These are phyloP conservation scores for Parazoanthus darwini DNA, from an alignment of 92 coral and sea anemone genomes.

Conservation along the genomic window DNA sequence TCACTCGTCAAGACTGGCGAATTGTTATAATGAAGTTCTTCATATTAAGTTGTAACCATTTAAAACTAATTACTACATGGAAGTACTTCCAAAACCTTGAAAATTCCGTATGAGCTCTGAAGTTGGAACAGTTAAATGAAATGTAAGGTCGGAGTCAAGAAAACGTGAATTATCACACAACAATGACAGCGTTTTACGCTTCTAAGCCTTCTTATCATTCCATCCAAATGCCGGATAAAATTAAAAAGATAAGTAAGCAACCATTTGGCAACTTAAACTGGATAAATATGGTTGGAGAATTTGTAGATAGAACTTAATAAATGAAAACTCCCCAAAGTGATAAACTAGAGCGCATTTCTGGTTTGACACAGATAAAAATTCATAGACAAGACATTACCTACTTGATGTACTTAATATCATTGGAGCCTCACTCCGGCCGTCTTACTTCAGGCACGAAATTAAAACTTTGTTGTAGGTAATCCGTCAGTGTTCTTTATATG, in stretches of 20 bases:
- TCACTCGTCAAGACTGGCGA: not conserved
- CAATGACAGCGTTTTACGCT: not conserved
- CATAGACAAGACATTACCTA: not conserved
- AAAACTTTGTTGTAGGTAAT: not conserved
- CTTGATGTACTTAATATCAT: not conserved
- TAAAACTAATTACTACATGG: not conserved
- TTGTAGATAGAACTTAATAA: not conserved
- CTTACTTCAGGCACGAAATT: not conserved
- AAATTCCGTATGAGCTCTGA: not conserved
- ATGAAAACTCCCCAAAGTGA: not conserved
- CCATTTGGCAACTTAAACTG: not conserved
- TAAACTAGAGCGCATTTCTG: not conserved
- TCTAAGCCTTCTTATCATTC: not conserved
- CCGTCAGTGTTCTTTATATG: not conserved
- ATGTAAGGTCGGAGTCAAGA: not conserved
- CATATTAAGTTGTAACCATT: not conserved
- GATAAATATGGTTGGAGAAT: not conserved
- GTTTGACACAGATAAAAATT: not conserved
- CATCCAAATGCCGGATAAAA: slow-evolving; percentile 10
- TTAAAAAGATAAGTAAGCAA: not conserved
- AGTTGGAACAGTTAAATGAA: not conserved
- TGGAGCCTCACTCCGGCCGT: not conserved
- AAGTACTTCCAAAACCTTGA: not conserved
- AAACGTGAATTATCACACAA: not conserved
- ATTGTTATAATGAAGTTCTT: not conserved